phyloP scores from a whole-genome alignment of 2,113 vertebrate genomes.

The Silurus glanis region DNA sequence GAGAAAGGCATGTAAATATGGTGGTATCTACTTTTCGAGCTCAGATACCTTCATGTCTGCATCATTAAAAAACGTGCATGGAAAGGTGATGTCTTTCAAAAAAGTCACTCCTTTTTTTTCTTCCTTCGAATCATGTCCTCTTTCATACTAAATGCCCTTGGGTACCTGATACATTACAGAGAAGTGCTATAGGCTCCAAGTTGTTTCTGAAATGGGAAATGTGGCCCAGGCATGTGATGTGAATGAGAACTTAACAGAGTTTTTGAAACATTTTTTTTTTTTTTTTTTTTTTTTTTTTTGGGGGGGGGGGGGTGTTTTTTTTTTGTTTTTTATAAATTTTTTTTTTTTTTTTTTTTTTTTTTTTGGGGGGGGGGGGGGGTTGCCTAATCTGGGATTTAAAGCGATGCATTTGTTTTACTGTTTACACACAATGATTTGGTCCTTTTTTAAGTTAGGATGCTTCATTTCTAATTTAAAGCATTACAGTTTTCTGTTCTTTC shows the following conservation, averaged over 20 bases:
- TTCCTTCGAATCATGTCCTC: constrained; percentile 22
- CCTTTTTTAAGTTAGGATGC: background rate
- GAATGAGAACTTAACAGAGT: constrained; percentile 17
- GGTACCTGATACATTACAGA: constrained; percentile 6
- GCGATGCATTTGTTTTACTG: constrained; percentile 14
- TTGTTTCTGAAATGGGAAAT: constrained; percentile 17
- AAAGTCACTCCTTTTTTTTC: background rate
- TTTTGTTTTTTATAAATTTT: too few species aligned
- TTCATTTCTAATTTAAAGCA: background rate
- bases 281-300: too few species aligned
- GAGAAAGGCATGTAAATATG: constrained; percentile 58
- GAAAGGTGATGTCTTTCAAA: background rate
- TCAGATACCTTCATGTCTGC: background rate
- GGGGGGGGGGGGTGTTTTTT: too few species aligned
- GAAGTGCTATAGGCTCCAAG: background rate
- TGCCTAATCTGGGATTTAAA: constrained; percentile 13
- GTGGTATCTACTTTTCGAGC: background rate
- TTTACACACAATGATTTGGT: background rate
- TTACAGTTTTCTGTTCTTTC: background rate
- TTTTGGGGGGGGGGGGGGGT: too few species aligned
- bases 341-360: too few species aligned
- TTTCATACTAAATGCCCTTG: constrained; percentile 19
- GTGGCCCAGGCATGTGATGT: constrained; percentile 18
- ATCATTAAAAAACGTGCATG: background rate
- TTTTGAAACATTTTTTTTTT: too few species aligned